Evolutionary conservation across 2,888 invertebrate genomes (phyloP), one percentile per base, ranked within the genome.

Genomic region (Ochropleura leucogaster): DNA sequence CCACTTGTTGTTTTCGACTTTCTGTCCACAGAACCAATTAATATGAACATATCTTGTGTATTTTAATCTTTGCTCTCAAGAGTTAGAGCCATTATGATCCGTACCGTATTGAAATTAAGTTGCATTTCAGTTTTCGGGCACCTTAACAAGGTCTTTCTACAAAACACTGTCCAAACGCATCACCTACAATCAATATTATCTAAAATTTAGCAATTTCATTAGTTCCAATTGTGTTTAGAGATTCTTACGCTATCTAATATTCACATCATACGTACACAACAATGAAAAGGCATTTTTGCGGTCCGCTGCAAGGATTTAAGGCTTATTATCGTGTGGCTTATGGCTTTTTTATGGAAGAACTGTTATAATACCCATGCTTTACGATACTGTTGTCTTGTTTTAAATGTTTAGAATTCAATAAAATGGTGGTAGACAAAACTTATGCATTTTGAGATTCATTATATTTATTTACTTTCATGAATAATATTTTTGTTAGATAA

Each of bases 281-380:
- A 89, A 91, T 91, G 80, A 90, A 93, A 95, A 95, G 94, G 94
- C 95, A 94, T 94, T 85, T 92, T 92, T 90, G 89, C 91, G 89
- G 93, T 85, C 90, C 90, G 85, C 84, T 86, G 88, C 88, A 89
- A 78, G 85, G 42, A 89, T 55, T 49, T 87, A 86, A 79, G 83
- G 82, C 85, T 87, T 77, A 82, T 81, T 89, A 89, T 89, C 91
- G 89, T 88, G 90, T 88, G 88, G 83, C 89, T 79, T 80, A 77
- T 63, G 40, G 14, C 0, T 42, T 46, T 57, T 40, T 12, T 16
- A 55, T 70, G 68, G 70, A 65, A 80, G 71, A 80, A 72, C 72
- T 68, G 18, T 55, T 68, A 12, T 55, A 46, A 18, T 16, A 30
- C 46, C 3, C 16, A 12, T 55, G 51, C 7, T 30, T 30, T 30